Conservation (phyloP, 2,113 vertebrate species). For the human (Homo sapiens) region DNA sequence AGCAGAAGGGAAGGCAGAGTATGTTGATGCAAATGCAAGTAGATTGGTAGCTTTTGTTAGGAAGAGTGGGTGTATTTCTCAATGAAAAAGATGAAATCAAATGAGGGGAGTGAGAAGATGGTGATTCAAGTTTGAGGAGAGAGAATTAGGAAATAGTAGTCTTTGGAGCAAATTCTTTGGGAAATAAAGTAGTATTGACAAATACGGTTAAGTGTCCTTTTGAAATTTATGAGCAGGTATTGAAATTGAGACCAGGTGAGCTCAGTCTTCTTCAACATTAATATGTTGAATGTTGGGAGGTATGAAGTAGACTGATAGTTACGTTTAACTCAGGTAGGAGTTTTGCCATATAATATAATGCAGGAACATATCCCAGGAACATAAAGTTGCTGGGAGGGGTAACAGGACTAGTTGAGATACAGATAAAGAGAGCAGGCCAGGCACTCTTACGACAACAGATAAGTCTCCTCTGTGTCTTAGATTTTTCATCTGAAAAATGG, state of each 20-base stretch:
- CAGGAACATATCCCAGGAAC: neutral
- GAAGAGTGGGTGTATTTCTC: neutral
- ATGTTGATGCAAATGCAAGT: neutral
- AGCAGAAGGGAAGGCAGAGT: neutral
- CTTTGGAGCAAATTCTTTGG: neutral
- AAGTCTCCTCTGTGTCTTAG: neutral
- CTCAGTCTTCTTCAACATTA: neutral
- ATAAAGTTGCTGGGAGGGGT: neutral
- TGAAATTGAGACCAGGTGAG: neutral
- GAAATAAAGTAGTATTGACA: neutral
- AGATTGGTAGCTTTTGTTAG: neutral
- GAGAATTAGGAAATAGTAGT: neutral
- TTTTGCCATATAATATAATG: neutral
- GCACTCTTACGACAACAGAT: neutral
- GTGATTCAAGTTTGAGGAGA: neutral
- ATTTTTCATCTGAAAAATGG: neutral
- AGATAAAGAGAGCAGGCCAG: neutral
- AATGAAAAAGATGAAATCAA: constrained; percentile 19
- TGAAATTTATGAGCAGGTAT: neutral
- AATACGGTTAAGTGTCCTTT: neutral
- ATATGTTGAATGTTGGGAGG: neutral
- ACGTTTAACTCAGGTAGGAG: neutral
- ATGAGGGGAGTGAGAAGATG: neutral
- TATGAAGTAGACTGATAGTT: neutral
- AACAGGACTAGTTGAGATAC: neutral